Percentiles rank a stretch among this genome's conserved stretches.
Conservation (phyloP, 1,140 invertebrate genomes). For the Philopotamus ludificatus region DNA sequence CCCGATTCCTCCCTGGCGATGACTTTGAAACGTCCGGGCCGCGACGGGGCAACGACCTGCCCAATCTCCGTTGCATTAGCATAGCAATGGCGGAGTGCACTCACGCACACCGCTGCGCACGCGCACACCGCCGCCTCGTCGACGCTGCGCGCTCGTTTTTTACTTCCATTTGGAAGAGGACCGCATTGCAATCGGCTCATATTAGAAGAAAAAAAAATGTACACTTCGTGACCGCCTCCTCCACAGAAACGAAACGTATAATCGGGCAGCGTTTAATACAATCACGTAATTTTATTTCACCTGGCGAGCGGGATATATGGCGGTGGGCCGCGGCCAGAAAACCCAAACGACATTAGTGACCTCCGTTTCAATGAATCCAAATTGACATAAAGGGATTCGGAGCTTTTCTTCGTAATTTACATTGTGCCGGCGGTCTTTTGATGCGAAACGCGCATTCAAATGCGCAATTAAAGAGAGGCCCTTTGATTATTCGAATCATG, state of each 20-base stretch:
- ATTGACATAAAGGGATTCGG: no score
- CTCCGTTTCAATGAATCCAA: no score
- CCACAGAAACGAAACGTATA: conserved; percentile 8
- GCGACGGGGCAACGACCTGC: conserved; percentile 56
- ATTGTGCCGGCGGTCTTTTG: no score
- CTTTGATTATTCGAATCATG: no score
- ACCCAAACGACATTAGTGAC: no score
- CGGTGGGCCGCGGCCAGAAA: neutral
- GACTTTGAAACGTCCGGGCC: conserved; percentile 55
- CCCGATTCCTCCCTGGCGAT: conserved; percentile 46
- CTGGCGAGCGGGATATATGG: neutral
- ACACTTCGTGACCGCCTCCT: conserved; percentile 19
- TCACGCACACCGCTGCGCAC: neutral
- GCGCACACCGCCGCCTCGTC: neutral
- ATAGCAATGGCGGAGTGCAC: conserved; percentile 47
- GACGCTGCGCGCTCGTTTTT: conserved; percentile 2
- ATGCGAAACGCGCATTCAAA: no score
- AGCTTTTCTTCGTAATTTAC: no score
- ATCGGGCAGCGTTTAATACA: conserved; percentile 1
- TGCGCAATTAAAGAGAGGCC: no score
- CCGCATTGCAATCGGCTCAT: conserved; percentile 20
- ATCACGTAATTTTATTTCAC: conserved; percentile 8
- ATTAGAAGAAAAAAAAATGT: no score
- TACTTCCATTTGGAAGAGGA: conserved; percentile 5
- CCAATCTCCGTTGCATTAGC: conserved; percentile 59